Conservation (phyloP, 2,888 invertebrate species). For the Bruchidius siliquastri region DNA sequence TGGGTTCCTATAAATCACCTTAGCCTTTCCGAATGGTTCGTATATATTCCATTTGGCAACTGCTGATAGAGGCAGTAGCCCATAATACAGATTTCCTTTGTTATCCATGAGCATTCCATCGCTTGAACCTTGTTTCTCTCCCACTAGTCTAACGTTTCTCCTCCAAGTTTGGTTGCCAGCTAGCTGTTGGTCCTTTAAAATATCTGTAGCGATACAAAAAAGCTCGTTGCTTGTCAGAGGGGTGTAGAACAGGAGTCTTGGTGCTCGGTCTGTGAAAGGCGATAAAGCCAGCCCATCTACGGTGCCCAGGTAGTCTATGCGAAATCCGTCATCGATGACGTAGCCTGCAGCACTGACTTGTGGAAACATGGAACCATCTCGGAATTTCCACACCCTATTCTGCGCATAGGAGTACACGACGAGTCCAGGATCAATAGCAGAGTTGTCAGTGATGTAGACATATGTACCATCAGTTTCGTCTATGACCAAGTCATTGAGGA, state of each 20-base stretch:
- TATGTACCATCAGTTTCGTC: slow-evolving; percentile 60
- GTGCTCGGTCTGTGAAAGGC: slow-evolving; percentile 39
- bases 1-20: slow-evolving; percentile 53
- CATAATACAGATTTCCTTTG: slow-evolving; percentile 61
- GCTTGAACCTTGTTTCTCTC: slow-evolving; percentile 60
- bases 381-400: slow-evolving; percentile 64
- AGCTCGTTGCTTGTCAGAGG: slow-evolving; percentile 41
- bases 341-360: slow-evolving; percentile 56
- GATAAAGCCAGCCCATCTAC: slow-evolving; percentile 70
- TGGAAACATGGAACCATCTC: slow-evolving; percentile 63
- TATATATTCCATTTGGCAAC: slow-evolving; percentile 66
- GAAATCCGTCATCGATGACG: slow-evolving; percentile 49
- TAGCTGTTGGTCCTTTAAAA: slow-evolving; percentile 55
- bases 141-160: slow-evolving; percentile 25
- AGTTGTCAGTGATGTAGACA: slow-evolving; percentile 69
- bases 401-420: slow-evolving; percentile 63
- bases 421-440: slow-evolving; percentile 62
- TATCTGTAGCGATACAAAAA: slow-evolving; percentile 58
- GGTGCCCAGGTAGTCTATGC: slow-evolving; percentile 52
- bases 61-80: slow-evolving; percentile 62
- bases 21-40: slow-evolving; percentile 49
- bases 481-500: slow-evolving; percentile 66
- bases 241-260: slow-evolving; percentile 33
- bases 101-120: slow-evolving; percentile 69
- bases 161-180: slow-evolving; percentile 33